Percentiles rank a stretch among this genome's conserved stretches.
phyloP scores from a whole-genome alignment of 2,797 vertebrate genomes.

The Anas acuta region DNA sequence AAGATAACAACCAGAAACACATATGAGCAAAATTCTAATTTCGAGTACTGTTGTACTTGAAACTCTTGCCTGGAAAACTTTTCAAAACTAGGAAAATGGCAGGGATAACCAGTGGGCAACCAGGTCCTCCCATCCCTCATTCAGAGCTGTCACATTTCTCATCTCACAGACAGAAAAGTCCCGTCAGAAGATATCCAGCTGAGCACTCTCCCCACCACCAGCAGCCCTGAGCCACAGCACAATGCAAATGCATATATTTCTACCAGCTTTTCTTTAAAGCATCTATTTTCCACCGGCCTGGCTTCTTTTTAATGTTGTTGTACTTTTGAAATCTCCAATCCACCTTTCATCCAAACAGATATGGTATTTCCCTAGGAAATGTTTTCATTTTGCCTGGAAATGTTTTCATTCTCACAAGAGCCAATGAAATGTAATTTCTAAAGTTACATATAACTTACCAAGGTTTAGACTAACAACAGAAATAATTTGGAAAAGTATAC shows the following conservation, averaged over 20 bases:
- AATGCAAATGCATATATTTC: background rate
- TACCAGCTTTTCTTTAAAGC: background rate
- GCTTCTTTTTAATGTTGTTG: background rate
- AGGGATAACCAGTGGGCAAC: background rate
- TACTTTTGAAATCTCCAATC: background rate
- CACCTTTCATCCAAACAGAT: background rate
- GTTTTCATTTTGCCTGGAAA: background rate
- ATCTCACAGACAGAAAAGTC: background rate
- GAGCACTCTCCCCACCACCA: background rate
- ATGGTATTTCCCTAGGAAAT: background rate
- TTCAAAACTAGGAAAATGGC: background rate
- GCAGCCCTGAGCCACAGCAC: background rate
- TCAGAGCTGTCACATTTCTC: background rate
- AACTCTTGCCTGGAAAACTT: background rate
- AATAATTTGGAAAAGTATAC: background rate
- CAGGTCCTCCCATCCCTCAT: background rate
- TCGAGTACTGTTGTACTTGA: background rate
- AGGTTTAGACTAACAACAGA: background rate
- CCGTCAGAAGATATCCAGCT: accelerated
- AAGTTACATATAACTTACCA: background rate
- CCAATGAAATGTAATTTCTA: background rate
- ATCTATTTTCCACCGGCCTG: background rate
- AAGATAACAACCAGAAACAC: background rate
- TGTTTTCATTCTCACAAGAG: background rate
- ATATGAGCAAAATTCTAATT: background rate